Evolutionary conservation across 37 sponge, comb jelly and placozoan species (phyloP), one percentile per base, ranked within the genome.

Genomic region (Ephydatia muelleri): DNA sequence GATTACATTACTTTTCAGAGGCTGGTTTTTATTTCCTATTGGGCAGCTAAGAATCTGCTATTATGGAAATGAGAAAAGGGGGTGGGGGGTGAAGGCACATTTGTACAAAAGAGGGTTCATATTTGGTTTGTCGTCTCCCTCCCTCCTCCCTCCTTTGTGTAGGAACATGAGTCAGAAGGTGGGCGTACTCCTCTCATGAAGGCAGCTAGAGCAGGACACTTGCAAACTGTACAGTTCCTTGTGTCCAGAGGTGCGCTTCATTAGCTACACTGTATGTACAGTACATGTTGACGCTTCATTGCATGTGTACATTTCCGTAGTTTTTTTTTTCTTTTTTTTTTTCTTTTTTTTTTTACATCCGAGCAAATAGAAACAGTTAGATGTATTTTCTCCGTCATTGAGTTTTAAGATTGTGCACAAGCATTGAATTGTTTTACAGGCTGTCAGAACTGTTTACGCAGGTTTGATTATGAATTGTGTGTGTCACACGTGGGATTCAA

Each of bases 101-200:
- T 13, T 57, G 57, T 57, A 14, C 19, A 14, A 19, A 21, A 19
- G 16, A 1, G 16, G 47, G 6, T 14, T 57, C 1, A 21, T 57
- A 13, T 5, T 57, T 57, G 57, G 6, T 57, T 1, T 57, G 57
- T 11, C 16, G 16, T 19, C 57, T 1, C 19, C 1, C 0, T 14
- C 19, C 19, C 57, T 16, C 57, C 16, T 1, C 57, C 57, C 27
- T 36, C 3, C 26, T 32, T 67, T 0, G 22, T 34, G 25, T 66
- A 92, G 92, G 94, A 94, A 38, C 94, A 94, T 40, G 77, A 88
- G 83, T 79, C 81, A 70, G 94, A 94, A 69, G 94, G 92, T 30
- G 94, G 94, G 21, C 72, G 94, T 38, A 94, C 94, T 23, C 94
- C 94, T 33, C 73, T 94, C 73, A 94, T 94, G 94, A 94, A 94